These are phyloP conservation scores for Setipinna tenuifilis DNA, from an alignment of 2,797 vertebrate species.

Conservation along the genomic window DNA sequence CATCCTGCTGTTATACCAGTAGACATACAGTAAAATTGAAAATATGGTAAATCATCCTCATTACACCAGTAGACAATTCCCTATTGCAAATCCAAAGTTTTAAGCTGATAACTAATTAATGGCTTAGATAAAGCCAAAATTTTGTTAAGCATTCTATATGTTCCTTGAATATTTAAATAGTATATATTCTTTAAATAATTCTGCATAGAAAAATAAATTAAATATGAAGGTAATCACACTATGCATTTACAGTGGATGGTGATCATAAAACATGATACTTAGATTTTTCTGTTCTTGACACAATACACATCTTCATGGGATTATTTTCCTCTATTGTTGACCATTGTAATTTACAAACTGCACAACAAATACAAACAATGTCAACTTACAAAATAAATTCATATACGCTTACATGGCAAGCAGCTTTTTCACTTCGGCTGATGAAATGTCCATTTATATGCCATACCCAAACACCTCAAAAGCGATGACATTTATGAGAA, in stretches of 20 bases:
- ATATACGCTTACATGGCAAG: constrained; percentile 99
- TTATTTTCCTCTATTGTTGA: constrained; percentile 62
- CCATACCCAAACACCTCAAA: constrained; percentile 75
- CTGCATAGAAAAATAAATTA: constrained; percentile 86
- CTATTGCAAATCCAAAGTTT: constrained; percentile 59
- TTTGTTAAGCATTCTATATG: constrained; percentile 65
- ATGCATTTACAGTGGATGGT: constrained; percentile 74
- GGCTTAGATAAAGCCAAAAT: constrained; percentile 47
- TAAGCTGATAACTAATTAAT: constrained; percentile 47
- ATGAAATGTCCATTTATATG: constrained; percentile 75
- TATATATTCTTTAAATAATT: constrained; percentile 81
- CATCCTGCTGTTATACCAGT: constrained; percentile 44
- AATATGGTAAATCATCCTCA: constrained; percentile 44
- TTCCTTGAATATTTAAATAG: constrained; percentile 74
- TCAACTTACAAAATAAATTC: constrained; percentile 99
- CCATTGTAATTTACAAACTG: constrained; percentile 96
- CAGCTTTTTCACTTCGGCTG: constrained; percentile 76
- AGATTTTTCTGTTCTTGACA: constrained; percentile 22
- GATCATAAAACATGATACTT: constrained; percentile 57
- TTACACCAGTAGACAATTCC: constrained; percentile 54
- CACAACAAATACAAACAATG: constrained; percentile 99
- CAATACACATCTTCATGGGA: constrained; percentile 10
- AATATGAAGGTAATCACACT: constrained; percentile 76
- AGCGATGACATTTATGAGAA: constrained; percentile 80
- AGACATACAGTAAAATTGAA: constrained; percentile 26